Evolutionary conservation across 2,113 vertebrate species (phyloP).

Genomic region (Nettapus auritus): DNA sequence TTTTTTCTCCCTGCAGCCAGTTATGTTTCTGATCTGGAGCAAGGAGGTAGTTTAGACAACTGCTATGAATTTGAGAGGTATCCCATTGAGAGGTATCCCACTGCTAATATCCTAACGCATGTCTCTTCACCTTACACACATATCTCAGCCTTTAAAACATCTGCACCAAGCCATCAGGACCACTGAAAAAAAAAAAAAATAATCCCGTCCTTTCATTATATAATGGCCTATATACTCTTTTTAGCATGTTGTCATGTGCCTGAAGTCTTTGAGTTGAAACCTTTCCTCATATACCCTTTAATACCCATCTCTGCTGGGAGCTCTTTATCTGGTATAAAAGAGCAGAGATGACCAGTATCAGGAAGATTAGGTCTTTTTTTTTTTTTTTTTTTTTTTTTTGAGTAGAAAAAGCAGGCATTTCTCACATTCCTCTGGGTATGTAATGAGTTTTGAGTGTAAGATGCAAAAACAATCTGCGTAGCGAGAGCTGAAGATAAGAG

Average conservation of each 20-base stretch:
- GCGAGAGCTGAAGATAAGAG: neutral
- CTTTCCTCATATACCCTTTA: neutral
- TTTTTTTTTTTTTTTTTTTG: neutral
- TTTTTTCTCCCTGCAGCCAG: neutral
- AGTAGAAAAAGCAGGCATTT: neutral
- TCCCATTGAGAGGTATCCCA: neutral
- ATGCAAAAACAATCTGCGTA: conserved; percentile 18
- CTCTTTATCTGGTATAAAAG: neutral
- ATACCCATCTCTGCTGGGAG: neutral
- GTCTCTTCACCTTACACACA: neutral
- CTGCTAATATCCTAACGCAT: neutral
- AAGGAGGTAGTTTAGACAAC: neutral
- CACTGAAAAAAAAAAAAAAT: neutral
- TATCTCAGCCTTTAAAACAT: neutral
- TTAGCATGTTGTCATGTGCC: neutral
- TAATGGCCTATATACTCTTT: conserved; percentile 12
- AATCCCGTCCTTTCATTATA: neutral
- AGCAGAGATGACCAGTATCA: neutral
- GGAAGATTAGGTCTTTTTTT: neutral
- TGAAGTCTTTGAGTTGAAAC: neutral
- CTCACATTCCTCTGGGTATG: neutral
- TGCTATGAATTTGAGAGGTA: neutral
- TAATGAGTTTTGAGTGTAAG: neutral
- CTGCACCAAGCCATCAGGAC: neutral
- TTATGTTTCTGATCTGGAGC: neutral